Evolutionary conservation across 2,797 vertebrate species (phyloP).

Genomic region (Acanthornis magna): DNA sequence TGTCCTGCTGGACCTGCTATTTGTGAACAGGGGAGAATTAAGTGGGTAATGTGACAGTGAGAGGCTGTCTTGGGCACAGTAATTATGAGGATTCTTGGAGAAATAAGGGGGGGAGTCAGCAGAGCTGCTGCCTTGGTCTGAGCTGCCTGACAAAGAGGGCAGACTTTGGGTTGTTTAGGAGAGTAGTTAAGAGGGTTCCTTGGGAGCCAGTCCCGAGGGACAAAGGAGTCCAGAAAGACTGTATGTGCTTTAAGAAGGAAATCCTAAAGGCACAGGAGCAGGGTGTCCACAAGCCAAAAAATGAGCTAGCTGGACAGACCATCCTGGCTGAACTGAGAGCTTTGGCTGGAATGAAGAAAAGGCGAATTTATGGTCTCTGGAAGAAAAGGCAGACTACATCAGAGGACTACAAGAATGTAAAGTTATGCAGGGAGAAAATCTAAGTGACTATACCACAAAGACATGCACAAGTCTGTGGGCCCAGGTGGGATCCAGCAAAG

Average conservation of each 20-base stretch:
- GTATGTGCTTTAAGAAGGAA: neutral
- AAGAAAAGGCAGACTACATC: neutral
- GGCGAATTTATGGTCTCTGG: neutral
- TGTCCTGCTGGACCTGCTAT: neutral
- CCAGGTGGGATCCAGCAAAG: neutral
- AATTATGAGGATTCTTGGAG: rapidly evolving
- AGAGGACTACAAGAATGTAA: neutral
- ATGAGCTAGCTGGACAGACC: neutral
- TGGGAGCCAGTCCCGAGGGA: neutral
- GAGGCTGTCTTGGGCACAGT: rapidly evolving
- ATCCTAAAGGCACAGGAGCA: neutral
- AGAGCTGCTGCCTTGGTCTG: neutral
- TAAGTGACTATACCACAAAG: neutral
- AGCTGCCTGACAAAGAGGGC: no score
- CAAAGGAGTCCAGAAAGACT: neutral
- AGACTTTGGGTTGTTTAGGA: neutral
- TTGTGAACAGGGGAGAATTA: neutral
- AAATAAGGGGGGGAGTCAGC: neutral
- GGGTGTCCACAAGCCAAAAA: neutral
- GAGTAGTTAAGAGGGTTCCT: neutral
- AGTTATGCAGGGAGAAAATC: neutral
- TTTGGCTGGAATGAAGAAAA: neutral
- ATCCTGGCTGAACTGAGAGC: neutral
- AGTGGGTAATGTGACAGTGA: neutral
- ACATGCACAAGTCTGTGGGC: neutral